Percentiles rank a stretch among this genome's conserved stretches.
Evolutionary conservation across 2,888 invertebrate species (phyloP).

Genomic region (Zaprionus bogoriensis): DNA sequence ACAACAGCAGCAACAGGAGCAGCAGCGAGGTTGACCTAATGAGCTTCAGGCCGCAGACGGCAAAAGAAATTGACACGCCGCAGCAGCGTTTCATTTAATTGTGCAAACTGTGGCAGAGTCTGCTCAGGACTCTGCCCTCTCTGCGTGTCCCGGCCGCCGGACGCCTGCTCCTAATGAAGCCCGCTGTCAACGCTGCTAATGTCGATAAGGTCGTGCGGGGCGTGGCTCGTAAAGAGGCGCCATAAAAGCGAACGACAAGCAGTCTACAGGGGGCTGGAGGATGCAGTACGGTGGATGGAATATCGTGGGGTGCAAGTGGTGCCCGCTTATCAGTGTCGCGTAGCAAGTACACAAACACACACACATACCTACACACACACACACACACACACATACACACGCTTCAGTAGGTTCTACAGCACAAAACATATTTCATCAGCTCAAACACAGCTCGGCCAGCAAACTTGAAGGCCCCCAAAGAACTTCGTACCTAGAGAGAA

Average conservation of each 20-base stretch:
- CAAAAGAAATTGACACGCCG: constrained; percentile 66
- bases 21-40: constrained; percentile 51
- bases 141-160: not conserved
- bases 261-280: constrained; percentile 3
- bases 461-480: constrained; percentile 13
- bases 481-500: constrained; percentile 8
- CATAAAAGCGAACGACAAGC: constrained; percentile 49
- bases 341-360: constrained; percentile 13
- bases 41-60: constrained; percentile 57
- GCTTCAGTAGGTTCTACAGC: too few species aligned
- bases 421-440: constrained; percentile 49
- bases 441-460: not conserved
- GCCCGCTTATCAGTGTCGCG: constrained; percentile 51
- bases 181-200: constrained; percentile 50
- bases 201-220: constrained; percentile 66
- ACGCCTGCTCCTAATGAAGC: constrained; percentile 67
- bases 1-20: constrained; percentile 8
- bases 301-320: constrained; percentile 13
- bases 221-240: constrained; percentile 58
- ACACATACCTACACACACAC: constrained; percentile 32
- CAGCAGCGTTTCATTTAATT: constrained; percentile 60
- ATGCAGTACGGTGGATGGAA: not conserved
- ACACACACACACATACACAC: not conserved
- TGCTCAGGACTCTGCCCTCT: not conserved
- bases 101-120: constrained; percentile 46